Evolutionary conservation across 1,140 invertebrate species (phyloP), one percentile per base, ranked within the genome.

Genomic region (Nymphalis io): DNA sequence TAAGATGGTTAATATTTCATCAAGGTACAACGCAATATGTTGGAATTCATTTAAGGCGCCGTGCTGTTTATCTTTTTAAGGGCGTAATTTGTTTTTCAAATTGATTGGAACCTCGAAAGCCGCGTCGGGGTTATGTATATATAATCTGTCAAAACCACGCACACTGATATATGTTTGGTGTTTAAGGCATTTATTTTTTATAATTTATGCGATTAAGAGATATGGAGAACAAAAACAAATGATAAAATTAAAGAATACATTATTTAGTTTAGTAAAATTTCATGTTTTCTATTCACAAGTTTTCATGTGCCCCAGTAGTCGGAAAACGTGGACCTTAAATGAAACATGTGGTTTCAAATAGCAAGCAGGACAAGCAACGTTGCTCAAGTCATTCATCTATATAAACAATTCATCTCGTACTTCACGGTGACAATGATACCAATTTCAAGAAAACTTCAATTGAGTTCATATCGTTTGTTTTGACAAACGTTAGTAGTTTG

Each of bases 41-140:
- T 51, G 27, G 57, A 60, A 70, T 61, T 53, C 65, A 39, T 58
- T 60, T 48, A 44, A 58, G 39, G 44, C 40, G 44, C 62, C 62
- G 51, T 67, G 44, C 58, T 70, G 61, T 70, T 74, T 70, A 53
- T 53, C 48, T 53, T 53, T 53, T 53, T 21, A 53, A 58, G 40
- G 21, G 38, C 23, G 57, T 64, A 70, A 70, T 70, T 65, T 65
- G 61, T 70, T 70, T 70, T 53, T 60, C n/a, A 70, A 70, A 70
- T 70, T 64, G 46, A 64, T 21, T 55, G 48, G 16, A n/a, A 63
- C 46, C 33, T 63, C 33, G 44, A 16, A 13, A 33, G 27, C 27
- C 27, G 42, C 42, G n/a, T 46, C 42, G 46, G 23, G 33, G 20
- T 20, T 53, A 53, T 53, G 18, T 21, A 53, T 18, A 53, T 53